Base-by-base conservation (phyloP, 2,113 vertebrate genomes). In the Morone chrysops region DNA sequence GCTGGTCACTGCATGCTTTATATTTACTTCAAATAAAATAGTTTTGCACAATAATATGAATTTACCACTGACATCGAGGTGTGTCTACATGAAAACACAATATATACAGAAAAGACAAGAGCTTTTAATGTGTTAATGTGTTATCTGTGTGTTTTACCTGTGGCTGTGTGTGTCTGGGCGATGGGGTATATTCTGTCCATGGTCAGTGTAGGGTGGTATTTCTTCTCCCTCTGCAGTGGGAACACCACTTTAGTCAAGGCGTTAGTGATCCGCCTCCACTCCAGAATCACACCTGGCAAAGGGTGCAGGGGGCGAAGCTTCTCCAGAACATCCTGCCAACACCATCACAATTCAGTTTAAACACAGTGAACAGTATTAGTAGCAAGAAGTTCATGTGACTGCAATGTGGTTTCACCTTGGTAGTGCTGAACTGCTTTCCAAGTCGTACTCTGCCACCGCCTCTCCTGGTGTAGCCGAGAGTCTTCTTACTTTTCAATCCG, bases 211-310 rank as follows among this genome's bases (percentile, higher is more conserved):
- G 93, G 80, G 87, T 97, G 96, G 80, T 95, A 90, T 50, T 70
- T 77, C 43, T 97, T 99, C 93, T 97, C 96, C 84, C 97, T 95
- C 91, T 99, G 97, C 67, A 99, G 93, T 5, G 98, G 97, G 91
- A 98, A 98, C 66, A 98, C 94, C 88, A 99, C 97, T 93, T 99
- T 99, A 60, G 97, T 98, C 92, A 99, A 91, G 63, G 98, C 97
- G 0, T 97, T 99, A 31, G 96, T 97, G 90, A 99, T 99, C 89
- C 96, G 95, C 89, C 97, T 97, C 98, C 98, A 99, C 81, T 99
- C 98, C 74, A 99, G 57, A 87, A 99, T 98, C 71, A 99, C 92
- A 18, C 95, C 97, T 17, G 98, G 98, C 88, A 99, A 91, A 0
- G 95, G 96, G 89, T 99, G 98, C 41, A 99, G 89, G 0, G 90